Evolutionary conservation across 2,113 vertebrate genomes (phyloP), one percentile per base, ranked within the genome.

Genomic region (Sander lucioperca): DNA sequence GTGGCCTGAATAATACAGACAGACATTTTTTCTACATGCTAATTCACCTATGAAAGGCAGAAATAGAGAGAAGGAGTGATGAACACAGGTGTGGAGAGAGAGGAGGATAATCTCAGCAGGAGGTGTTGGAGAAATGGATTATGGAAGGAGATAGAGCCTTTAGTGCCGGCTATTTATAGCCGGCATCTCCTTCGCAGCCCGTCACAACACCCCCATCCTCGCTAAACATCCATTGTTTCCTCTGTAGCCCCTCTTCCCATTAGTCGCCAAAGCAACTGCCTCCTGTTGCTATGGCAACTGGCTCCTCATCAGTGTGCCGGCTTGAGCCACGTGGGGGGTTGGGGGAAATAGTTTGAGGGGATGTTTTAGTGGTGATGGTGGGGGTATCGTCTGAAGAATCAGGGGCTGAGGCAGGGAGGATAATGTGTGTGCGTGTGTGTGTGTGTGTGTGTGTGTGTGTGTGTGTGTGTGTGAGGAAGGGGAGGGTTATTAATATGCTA

Each of bases 261-360:
- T 80, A 88, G 95, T 96, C 94, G 91, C 96, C 92, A 94, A 90
- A 95, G 95, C 95, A 96, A 97, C 96, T 47, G 88, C 64, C 92
- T 83, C 86, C 88, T 89, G 88, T 90, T 94, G 92, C 93, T 92
- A 86, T 93, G 93, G 93, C 72, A 93, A 96, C 95, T 85, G 88
- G 72, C 85, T 95, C 84, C 64, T 83, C 68, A 88, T 87, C 92
- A 82, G 83, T 85, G 86, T 73, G 30, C 3, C 25, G 13, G 61
- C 73, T 56, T 75, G 83, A 88, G 92, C 91, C 85, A 92, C 19
- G 43, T 76, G 4, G 78, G 61, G 59, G 74, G 56, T 14, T 23
- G 25, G 70, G 53, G 68, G 30, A 25, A 48, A 50, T 62, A 74
- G 80, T 77, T 75, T 3, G 7, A 4, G 62, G 79, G 63, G 56